Evolutionary conservation across 2,113 vertebrate genomes (phyloP).

Genomic region (Entomyzon cyanotis): DNA sequence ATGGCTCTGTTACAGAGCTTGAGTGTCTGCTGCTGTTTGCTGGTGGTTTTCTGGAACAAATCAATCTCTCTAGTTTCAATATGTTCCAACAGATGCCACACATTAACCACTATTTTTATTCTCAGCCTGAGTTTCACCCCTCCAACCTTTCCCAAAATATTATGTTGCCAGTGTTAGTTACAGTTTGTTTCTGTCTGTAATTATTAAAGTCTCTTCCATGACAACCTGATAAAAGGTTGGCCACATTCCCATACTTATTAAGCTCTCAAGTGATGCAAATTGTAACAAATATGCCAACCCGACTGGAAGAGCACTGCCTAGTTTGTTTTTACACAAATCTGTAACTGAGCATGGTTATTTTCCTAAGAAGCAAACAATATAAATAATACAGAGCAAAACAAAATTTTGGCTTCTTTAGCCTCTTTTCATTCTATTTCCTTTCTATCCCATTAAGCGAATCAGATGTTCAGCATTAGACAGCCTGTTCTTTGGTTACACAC

Average conservation of each 20-base stretch:
- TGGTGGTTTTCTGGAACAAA: constrained; percentile 53
- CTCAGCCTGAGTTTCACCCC: constrained; percentile 41
- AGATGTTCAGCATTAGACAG: constrained; percentile 23
- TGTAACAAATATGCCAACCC: constrained; percentile 49
- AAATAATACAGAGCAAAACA: constrained; percentile 40
- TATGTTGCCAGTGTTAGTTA: constrained; percentile 60
- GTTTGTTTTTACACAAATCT: constrained; percentile 37
- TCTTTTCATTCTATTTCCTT: constrained; percentile 26
- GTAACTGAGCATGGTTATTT: constrained; percentile 19
- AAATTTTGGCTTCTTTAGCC: constrained; percentile 21
- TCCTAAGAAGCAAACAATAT: constrained; percentile 30
- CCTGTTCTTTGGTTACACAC: constrained; percentile 34
- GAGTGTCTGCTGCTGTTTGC: constrained; percentile 3
- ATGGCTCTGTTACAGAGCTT: not conserved
- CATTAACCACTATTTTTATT: constrained; percentile 55
- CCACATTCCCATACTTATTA: constrained; percentile 42
- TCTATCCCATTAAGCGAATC: constrained; percentile 19
- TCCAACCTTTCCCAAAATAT: constrained; percentile 60
- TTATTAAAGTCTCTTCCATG: constrained; percentile 55
- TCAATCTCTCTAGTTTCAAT: constrained; percentile 41
- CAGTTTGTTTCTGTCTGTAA: constrained; percentile 64
- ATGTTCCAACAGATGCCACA: constrained; percentile 55
- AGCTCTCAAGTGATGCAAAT: constrained; percentile 55
- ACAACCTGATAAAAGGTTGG: constrained; percentile 63
- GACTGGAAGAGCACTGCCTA: not conserved